These are phyloP conservation scores for Drosophila pegasa DNA, from an alignment of 2,888 invertebrate genomes.

Conservation along the genomic window DNA sequence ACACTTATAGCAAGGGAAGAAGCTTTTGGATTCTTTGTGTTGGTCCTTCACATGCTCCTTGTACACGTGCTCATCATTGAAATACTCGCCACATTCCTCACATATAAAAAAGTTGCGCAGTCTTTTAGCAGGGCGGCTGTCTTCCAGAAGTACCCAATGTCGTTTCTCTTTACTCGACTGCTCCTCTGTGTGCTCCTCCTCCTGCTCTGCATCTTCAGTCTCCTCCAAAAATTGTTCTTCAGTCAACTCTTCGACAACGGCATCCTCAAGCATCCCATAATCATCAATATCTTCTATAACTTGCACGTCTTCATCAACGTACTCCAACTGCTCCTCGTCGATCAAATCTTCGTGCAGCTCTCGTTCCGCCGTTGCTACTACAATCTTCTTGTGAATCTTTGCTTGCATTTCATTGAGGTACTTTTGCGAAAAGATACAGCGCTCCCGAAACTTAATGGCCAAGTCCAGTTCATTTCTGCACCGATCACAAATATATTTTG, in stretches of 20 bases:
- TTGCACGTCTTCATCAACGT: constrained; percentile 6
- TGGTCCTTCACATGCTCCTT: constrained; percentile 38
- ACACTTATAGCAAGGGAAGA: constrained; percentile 57
- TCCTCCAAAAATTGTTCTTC: background rate
- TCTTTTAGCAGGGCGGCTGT: constrained; percentile 39
- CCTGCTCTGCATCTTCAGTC: background rate
- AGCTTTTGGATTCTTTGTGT: constrained; percentile 22
- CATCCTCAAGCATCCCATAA: background rate
- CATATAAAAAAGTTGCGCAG: constrained; percentile 67
- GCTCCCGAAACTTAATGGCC: constrained; percentile 68
- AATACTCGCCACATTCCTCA: constrained; percentile 55
- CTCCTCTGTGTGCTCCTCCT: background rate
- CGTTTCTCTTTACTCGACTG: constrained; percentile 22
- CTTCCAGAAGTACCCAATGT: constrained; percentile 32
- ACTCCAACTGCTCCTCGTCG: constrained; percentile 52
- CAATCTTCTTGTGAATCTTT: constrained; percentile 12
- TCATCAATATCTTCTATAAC: background rate
- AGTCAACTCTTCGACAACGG: background rate
- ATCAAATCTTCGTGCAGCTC: constrained; percentile 56
- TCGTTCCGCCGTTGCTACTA: background rate
- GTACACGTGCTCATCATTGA: constrained; percentile 35
- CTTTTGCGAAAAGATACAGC: constrained; percentile 67
- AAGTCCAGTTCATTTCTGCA: constrained; percentile 64
- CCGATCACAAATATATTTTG: constrained; percentile 58
- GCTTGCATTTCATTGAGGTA: constrained; percentile 51